These are phyloP conservation scores for Uloborus plumipes DNA, from an alignment of 2,888 invertebrate species.

Conservation along the genomic window DNA sequence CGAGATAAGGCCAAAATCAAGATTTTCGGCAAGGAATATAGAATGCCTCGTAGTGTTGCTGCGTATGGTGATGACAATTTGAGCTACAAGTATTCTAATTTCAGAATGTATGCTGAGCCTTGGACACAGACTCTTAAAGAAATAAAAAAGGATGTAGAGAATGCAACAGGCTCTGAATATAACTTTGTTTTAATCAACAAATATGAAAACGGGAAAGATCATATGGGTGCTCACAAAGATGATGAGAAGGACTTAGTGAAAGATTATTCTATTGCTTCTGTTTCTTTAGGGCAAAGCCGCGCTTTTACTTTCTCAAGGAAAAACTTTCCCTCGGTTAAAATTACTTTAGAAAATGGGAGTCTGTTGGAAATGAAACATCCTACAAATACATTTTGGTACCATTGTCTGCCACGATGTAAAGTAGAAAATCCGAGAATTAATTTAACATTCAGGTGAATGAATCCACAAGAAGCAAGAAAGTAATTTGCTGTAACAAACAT, in stretches of 20 bases:
- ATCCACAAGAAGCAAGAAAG: too few species aligned
- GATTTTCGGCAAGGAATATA: neutral
- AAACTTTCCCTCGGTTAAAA: slow-evolving; percentile 70
- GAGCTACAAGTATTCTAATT: neutral
- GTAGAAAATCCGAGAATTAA: slow-evolving; percentile 77
- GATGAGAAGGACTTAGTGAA: slow-evolving; percentile 79
- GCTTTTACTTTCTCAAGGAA: slow-evolving; percentile 75
- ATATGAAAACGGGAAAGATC: slow-evolving; percentile 79
- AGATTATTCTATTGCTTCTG: slow-evolving; percentile 78
- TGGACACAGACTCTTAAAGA: neutral
- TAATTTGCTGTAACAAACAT: too few species aligned
- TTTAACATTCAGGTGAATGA: slow-evolving; percentile 76
- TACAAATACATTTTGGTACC: slow-evolving; percentile 81
- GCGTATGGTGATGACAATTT: neutral
- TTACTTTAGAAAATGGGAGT: slow-evolving; percentile 78
- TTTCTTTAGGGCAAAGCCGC: slow-evolving; percentile 78
- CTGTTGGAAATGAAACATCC: slow-evolving; percentile 80
- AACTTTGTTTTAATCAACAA: slow-evolving; percentile 71
- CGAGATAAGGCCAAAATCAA: too few species aligned
- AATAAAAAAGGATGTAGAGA: neutral
- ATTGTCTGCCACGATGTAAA: slow-evolving; percentile 78
- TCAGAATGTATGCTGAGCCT: neutral
- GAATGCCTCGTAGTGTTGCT: slow-evolving; percentile 3
- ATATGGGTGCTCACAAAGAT: slow-evolving; percentile 81
- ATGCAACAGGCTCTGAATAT: neutral